Evolutionary conservation across 2,888 invertebrate species (phyloP).

Genomic region (Blastobasis adustella): DNA sequence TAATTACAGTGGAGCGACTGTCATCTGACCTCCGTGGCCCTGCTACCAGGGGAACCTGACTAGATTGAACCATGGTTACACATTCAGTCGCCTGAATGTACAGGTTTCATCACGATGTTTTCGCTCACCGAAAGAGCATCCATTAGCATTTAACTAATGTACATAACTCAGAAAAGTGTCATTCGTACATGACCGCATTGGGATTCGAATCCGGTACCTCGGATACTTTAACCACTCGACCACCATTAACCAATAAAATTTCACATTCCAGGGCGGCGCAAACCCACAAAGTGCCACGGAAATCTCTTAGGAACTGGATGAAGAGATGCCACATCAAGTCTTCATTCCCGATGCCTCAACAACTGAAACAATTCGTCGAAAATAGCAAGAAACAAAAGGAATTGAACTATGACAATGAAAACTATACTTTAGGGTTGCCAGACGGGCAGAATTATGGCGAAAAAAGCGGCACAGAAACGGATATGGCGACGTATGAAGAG

Average conservation of each 20-base stretch:
- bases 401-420: constrained; percentile 30
- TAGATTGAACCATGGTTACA: no score
- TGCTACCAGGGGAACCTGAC: no score
- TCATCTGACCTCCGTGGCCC: no score
- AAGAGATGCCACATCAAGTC: constrained; percentile 76
- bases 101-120: no score
- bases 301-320: constrained; percentile 78
- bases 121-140: no score
- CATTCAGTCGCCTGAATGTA: no score
- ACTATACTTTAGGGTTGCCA: neutral
- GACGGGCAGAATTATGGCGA: constrained; percentile 27
- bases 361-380: constrained; percentile 72
- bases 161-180: no score
- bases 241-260: neutral
- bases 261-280: constrained; percentile 69
- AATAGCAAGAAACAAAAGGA: constrained; percentile 69
- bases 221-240: no score
- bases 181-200: no score
- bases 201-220: no score
- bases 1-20: no score
- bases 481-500: constrained; percentile 29
- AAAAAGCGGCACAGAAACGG: constrained; percentile 35
- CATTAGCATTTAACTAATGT: no score
- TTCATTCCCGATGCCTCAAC: constrained; percentile 75
- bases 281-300: constrained; percentile 75